Percentiles rank a stretch among this genome's conserved stretches.
Conservation (phyloP, 1,140 invertebrate genomes). For the Drosophila nannoptera region DNA sequence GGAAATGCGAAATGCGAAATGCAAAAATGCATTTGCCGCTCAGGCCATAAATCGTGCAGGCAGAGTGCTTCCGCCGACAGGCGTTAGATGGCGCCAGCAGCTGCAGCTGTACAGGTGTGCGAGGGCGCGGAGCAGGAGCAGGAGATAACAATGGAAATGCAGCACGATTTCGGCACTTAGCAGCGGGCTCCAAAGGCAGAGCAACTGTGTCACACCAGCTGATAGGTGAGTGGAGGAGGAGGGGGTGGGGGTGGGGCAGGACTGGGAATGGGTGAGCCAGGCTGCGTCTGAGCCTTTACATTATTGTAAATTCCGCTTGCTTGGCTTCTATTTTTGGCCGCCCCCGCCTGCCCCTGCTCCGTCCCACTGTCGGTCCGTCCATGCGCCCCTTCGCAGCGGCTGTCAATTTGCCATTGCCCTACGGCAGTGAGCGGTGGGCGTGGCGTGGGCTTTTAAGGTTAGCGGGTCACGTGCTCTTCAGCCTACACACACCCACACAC, state of each 20-base stretch:
- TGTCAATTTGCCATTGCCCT: conserved; percentile 74
- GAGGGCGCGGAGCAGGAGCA: not conserved
- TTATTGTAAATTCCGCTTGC: conserved; percentile 6
- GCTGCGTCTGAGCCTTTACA: not conserved
- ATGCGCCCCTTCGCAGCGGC: not conserved
- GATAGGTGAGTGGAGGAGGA: conserved; percentile 14
- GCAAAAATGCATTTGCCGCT: conserved; percentile 35
- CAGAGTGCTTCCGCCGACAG: conserved; percentile 63
- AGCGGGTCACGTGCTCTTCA: conserved; percentile 69
- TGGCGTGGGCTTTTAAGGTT: conserved; percentile 55
- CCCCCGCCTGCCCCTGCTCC: no score
- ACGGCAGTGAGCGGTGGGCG: conserved; percentile 38
- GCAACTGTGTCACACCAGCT: conserved; percentile 47
- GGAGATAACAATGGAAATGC: conserved; percentile 50
- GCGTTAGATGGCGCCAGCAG: conserved; percentile 53
- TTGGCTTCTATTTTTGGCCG: conserved; percentile 2
- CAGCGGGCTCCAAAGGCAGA: conserved; percentile 18
- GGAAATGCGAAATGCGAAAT: conserved; percentile 43
- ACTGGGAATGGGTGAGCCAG: no score
- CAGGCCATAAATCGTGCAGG: conserved; percentile 64
- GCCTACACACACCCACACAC: conserved; percentile 11
- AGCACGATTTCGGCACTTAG: conserved; percentile 28
- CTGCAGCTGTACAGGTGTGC: conserved; percentile 26
- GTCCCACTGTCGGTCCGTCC: no score
- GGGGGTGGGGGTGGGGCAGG: not conserved